Percentiles rank a stretch among this genome's conserved stretches.
phyloP scores from a whole-genome alignment of 2,113 vertebrate genomes.

The Kryptolebias marmoratus region DNA sequence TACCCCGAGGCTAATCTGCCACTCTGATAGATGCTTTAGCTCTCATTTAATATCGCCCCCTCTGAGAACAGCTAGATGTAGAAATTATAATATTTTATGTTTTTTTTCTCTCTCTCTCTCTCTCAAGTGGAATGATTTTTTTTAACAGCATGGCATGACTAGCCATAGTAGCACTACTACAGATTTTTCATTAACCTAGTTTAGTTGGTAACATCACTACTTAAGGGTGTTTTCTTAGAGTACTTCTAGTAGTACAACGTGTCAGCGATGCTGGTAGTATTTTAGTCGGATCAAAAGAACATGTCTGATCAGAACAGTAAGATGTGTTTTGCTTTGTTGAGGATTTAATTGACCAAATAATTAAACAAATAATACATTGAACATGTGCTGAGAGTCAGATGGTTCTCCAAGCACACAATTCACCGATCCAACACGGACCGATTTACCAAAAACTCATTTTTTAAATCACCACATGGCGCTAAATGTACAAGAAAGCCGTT shows the following conservation, averaged over 20 bases:
- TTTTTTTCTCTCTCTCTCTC: conserved; percentile 48
- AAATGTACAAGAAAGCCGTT: neutral
- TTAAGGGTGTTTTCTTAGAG: conserved; percentile 29
- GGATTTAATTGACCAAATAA: too few species aligned
- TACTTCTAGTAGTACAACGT: conserved; percentile 14
- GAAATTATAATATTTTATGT: conserved; percentile 52
- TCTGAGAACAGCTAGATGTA: conserved; percentile 57
- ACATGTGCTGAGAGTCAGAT: too few species aligned
- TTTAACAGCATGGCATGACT: conserved; percentile 78
- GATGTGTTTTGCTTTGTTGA: too few species aligned
- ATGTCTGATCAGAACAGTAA: too few species aligned
- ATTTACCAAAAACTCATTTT: too few species aligned
- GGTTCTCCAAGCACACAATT: too few species aligned
- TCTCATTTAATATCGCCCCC: conserved; percentile 52
- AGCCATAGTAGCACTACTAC: conserved; percentile 61
- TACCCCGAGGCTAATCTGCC: conserved; percentile 67
- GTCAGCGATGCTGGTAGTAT: neutral
- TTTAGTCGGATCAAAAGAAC: conserved; percentile 12
- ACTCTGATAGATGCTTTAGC: conserved; percentile 71
- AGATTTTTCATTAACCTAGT: conserved; percentile 64
- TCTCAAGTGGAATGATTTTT: conserved; percentile 59
- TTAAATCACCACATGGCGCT: neutral
- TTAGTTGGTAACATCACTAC: conserved; percentile 46
- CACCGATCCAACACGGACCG: too few species aligned
- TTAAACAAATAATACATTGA: too few species aligned